Evolutionary conservation across 2,888 invertebrate species (phyloP), one percentile per base, ranked within the genome.

Genomic region (Antitype chi): DNA sequence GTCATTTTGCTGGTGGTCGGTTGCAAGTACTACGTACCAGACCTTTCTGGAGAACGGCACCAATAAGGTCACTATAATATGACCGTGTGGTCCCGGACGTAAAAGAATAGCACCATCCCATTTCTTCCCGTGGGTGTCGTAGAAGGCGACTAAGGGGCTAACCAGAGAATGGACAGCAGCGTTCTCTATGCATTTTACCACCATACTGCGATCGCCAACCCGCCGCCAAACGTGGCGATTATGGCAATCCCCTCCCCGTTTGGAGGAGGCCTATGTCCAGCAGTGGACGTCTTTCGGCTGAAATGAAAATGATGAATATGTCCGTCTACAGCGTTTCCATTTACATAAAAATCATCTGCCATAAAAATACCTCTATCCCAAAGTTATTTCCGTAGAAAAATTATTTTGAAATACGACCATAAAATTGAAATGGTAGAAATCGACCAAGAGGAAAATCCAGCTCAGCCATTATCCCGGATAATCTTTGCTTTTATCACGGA

Each of bases 391-490:
- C 5, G n/a, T 17, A 25, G 17, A 64, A 53, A 53, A 20, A 15
- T 0, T 59, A 79, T 60, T 70, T 70, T 20, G 59, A 53, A 80
- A 75, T 32, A 55, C 25, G 52, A 63, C 20, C 43, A 68, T 59
- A 43, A 66, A 60, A 67, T 60, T 67, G 11, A 74, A 78, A 74
- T 57, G 55, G 49, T 47, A 28, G 17, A 28, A 82, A 64, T 55
- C 59, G 15, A 7, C 63, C 11, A 68, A 53, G 49, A 5, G 23
- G 15, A 68, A 60, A 83, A 83, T 69, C 55, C 79, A 47, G 69
- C 55, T 83, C 53, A 23, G 43, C 47, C 25, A 52, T 78, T 64
- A 78, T 66, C 38, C 64, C 32, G 84, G 38, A 73, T 79, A 78
- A 81, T 69, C 74, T 69, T 60, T 25, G 43, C 74, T 78, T 53